These are phyloP conservation scores for Balearica regulorum DNA, from an alignment of 2,797 vertebrate species.

Conservation along the genomic window DNA sequence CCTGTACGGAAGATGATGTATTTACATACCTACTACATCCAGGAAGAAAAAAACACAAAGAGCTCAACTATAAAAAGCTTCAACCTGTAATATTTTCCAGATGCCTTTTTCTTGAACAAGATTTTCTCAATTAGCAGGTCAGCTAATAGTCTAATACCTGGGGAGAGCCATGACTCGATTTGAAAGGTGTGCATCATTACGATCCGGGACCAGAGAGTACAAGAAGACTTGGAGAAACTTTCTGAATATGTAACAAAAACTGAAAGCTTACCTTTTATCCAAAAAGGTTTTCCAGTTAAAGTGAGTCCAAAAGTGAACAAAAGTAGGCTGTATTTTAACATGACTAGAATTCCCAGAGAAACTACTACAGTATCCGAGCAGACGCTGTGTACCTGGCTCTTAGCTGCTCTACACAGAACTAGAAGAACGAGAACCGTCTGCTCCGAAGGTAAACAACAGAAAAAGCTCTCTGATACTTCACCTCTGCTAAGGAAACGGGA, in stretches of 20 bases:
- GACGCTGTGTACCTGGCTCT: background rate
- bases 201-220: background rate
- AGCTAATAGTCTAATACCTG: background rate
- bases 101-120: background rate
- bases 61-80: background rate
- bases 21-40: background rate
- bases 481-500: conserved; percentile 28
- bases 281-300: background rate
- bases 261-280: conserved; percentile 46
- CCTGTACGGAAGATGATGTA: background rate
- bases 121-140: background rate
- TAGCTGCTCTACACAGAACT: background rate
- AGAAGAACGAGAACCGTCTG: background rate
- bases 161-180: rapidly evolving
- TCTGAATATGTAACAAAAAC: background rate
- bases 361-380: background rate
- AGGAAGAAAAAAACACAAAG: background rate
- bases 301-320: conserved; percentile 26
- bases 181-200: background rate
- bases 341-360: background rate
- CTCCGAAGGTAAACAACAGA: background rate
- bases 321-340: conserved; percentile 38
- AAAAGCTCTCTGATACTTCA: background rate
- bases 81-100: background rate
- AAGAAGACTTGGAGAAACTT: background rate